A percentile compares a stretch with the other conserved stretches of the same genome.
Conservation (phyloP, 2,888 invertebrate genomes). For the Epiblema foenella region DNA sequence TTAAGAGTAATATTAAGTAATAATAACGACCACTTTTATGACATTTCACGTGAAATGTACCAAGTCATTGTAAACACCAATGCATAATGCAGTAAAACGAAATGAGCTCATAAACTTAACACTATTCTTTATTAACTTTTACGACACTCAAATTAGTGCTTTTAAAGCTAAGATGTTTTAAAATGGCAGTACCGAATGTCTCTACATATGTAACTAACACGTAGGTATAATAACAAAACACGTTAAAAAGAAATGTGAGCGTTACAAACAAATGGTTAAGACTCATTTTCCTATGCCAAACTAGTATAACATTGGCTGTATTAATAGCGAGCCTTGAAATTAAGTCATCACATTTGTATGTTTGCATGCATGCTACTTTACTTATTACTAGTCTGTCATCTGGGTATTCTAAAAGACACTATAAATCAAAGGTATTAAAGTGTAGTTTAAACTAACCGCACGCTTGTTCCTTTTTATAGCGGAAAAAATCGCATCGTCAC, state of each 20-base stretch:
- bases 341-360: slow-evolving; percentile 36
- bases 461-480: slow-evolving; percentile 29
- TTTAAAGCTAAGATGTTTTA: slow-evolving; percentile 9
- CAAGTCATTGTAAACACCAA: slow-evolving; percentile 3
- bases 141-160: slow-evolving; percentile 13
- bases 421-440: neutral
- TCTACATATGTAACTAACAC: neutral
- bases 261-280: neutral
- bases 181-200: neutral
- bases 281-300: neutral
- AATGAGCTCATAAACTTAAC: slow-evolving; percentile 19
- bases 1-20: neutral
- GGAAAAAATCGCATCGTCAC: slow-evolving; percentile 44
- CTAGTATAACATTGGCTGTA: neutral
- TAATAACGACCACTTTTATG: neutral
- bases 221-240: neutral
- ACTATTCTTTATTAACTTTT: slow-evolving; percentile 16
- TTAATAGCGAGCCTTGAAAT: slow-evolving; percentile 4
- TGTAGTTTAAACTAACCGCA: neutral
- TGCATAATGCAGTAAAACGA: neutral
- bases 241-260: neutral
- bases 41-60: neutral
- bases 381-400: slow-evolving; percentile 6
- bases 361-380: slow-evolving; percentile 36
- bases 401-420: neutral